phyloP scores from a whole-genome alignment of 2,888 invertebrate species.

The Tipula helvola region DNA sequence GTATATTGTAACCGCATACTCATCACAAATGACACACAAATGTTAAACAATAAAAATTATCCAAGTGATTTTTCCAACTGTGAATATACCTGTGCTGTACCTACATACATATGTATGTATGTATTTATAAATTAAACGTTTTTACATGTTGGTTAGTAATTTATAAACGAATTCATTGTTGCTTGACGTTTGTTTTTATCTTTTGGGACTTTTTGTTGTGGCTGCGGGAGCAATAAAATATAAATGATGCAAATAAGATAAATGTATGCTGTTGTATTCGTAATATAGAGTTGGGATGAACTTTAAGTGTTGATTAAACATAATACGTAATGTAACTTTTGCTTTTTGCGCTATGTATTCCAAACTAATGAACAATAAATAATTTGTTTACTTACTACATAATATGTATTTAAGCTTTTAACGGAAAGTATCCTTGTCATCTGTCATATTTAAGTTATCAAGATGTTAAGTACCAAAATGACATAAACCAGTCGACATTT shows the following conservation, averaged over 20 bases:
- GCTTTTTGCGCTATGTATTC: no score
- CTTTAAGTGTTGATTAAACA: background rate
- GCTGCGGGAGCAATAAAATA: background rate
- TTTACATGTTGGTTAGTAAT: background rate
- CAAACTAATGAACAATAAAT: no score
- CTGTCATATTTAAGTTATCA: no score
- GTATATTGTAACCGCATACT: background rate
- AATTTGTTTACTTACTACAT: no score
- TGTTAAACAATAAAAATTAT: background rate
- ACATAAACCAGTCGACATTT: no score
- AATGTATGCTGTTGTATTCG: background rate
- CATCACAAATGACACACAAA: background rate
- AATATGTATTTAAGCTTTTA: no score
- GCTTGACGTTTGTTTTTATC: background rate
- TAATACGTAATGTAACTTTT: background rate
- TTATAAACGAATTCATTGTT: background rate
- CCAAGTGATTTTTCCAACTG: background rate
- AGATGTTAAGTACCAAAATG: no score
- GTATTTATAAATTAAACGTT: background rate
- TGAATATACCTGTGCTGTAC: background rate
- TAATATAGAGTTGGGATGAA: background rate
- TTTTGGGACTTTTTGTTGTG: background rate
- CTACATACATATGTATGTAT: background rate
- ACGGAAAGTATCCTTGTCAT: no score
- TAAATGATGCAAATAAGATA: background rate